phyloP scores from a whole-genome alignment of 2,797 vertebrate species.

The Tenualosa thibaudeaui region DNA sequence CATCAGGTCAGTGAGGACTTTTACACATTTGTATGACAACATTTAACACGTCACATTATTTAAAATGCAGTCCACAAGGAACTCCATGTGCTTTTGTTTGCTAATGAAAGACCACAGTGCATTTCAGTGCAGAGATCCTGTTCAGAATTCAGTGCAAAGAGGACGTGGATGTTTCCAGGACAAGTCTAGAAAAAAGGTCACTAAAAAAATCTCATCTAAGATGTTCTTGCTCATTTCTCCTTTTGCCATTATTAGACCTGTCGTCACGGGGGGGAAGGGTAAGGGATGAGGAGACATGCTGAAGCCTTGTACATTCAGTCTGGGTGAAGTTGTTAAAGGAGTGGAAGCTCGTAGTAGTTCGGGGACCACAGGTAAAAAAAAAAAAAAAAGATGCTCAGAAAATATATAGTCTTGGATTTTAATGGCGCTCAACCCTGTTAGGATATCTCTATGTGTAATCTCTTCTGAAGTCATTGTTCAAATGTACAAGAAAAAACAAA shows the following conservation, averaged over 20 bases:
- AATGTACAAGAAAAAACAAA: constrained; percentile 32
- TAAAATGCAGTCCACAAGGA: not conserved
- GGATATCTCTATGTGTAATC: not conserved
- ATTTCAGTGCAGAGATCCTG: not conserved
- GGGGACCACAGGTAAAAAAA: constrained; percentile 25
- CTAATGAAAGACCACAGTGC: constrained; percentile 10
- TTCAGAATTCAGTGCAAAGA: constrained; percentile 5
- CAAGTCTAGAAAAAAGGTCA: constrained; percentile 16
- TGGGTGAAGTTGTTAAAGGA: not conserved
- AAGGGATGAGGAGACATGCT: not conserved
- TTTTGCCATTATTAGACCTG: constrained; percentile 15
- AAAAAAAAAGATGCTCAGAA: constrained; percentile 17
- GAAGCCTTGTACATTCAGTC: constrained; percentile 19
- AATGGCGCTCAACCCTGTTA: not conserved
- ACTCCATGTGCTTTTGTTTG: not conserved
- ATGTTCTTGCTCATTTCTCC: not conserved
- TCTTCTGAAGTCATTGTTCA: not conserved
- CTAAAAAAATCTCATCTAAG: not conserved
- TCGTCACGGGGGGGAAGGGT: not conserved
- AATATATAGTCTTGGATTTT: constrained; percentile 25
- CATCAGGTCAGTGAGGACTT: too few species aligned
- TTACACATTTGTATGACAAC: not conserved
- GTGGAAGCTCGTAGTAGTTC: not conserved
- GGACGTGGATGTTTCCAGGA: not conserved
- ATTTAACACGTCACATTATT: not conserved